phyloP scores from a whole-genome alignment of 2,797 vertebrate species.

The Chelon labrosus region DNA sequence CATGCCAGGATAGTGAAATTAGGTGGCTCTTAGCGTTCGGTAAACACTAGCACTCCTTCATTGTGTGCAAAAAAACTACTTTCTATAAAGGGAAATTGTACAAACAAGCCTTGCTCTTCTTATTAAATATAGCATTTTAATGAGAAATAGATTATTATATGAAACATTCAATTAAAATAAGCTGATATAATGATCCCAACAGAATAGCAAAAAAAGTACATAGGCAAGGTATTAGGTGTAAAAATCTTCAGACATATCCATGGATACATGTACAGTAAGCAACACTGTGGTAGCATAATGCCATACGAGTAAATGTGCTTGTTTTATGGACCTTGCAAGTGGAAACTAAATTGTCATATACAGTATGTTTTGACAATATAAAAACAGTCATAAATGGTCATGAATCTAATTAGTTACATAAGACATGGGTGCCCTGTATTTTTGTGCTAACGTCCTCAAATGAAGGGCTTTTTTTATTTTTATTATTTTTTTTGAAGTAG shows the following conservation, averaged over 20 bases:
- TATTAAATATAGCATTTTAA: constrained; percentile 93
- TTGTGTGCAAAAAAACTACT: background rate
- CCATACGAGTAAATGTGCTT: constrained; percentile 80
- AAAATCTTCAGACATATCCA: constrained; percentile 82
- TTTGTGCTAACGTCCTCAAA: constrained; percentile 81
- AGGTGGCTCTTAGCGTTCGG: background rate
- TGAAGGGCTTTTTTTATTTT: constrained; percentile 48
- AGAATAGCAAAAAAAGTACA: constrained; percentile 87
- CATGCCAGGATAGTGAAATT: background rate
- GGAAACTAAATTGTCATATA: constrained; percentile 73
- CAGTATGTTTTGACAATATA: constrained; percentile 69
- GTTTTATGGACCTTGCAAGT: constrained; percentile 78
- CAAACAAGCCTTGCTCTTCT: constrained; percentile 83
- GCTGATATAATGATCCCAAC: constrained; percentile 86
- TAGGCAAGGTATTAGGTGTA: constrained; percentile 86
- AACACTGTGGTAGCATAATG: constrained; percentile 77
- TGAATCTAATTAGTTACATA: constrained; percentile 65
- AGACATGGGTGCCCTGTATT: constrained; percentile 72
- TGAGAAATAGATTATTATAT: constrained; percentile 92
- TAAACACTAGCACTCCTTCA: background rate
- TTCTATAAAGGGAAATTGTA: constrained; percentile 62
- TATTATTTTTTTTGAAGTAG: constrained; percentile 41
- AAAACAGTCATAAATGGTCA: constrained; percentile 79
- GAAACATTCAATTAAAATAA: constrained; percentile 92
- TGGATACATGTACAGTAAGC: constrained; percentile 79